Evolutionary conservation across 2,113 vertebrate species (phyloP), one percentile per base, ranked within the genome.

Genomic region (Empidonax alnorum): DNA sequence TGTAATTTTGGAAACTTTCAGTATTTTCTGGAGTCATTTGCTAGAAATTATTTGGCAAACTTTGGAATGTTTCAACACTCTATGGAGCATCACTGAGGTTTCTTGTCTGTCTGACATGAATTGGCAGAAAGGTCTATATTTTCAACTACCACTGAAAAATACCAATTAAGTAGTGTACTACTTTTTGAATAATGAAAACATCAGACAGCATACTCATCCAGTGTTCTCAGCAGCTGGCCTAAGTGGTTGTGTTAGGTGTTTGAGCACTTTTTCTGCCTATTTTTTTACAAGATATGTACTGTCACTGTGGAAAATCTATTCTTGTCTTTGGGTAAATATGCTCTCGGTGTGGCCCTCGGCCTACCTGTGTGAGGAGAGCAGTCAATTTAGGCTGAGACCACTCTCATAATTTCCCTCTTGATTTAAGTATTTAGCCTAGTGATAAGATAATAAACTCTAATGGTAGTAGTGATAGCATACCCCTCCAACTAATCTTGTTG

Each of bases 141-240:
- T 84, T 80, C 85, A 92, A 53, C 52, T 76, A 61, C 49, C 15
- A 37, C n/a, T 49, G 52, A 90, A 94, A 90, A 90, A 87, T 78
- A 61, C 42, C 88, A 93, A 41, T 84, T 84, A 87, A 90, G 42
- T 56, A 37, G 31, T 10, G 23, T 61, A 24, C 13, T 56, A 74
- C 68, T 92, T 71, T 80, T 84, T 76, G 49, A 81, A 81, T 92
- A 92, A 92, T 84, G 84, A 39, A 92, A 90, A 77, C 30, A 39
- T 82, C 77, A 84, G 59, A 39, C 41, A 28, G 31, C 16, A 0
- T 87, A 27, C 72, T 89, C 76, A 44, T 90, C 88, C 86, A 84
- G 30, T 20, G n/a, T 72, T 81, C 65, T 94, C 62, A 84, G 56
- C 73, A 92, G 44, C 53, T 81, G 66, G 56, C 33, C 77, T 46